Percentiles rank a stretch among this genome's conserved stretches.
Conservation (phyloP, 2,888 invertebrate species). For the Xylophagus ater region DNA sequence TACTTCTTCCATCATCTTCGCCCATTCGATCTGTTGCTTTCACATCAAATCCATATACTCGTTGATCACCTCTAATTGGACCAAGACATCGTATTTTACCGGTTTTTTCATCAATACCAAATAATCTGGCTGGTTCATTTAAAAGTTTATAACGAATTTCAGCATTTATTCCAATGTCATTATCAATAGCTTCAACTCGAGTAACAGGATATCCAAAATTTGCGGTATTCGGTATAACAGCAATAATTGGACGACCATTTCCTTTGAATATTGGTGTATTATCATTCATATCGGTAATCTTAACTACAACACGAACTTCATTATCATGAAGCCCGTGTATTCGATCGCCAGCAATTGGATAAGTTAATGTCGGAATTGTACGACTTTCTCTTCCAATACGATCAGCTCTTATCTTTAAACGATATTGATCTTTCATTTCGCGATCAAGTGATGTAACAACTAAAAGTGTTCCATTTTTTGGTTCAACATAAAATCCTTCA, state of each 20-base stretch:
- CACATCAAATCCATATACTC: conserved; percentile 76
- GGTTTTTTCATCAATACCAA: conserved; percentile 63
- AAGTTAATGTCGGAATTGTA: conserved; percentile 61
- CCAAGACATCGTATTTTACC: conserved; percentile 66
- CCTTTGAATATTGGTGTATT: conserved; percentile 67
- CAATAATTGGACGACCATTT: conserved; percentile 65
- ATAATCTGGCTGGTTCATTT: conserved; percentile 62
- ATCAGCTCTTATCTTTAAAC: conserved; percentile 41
- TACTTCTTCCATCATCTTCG: conserved; percentile 69
- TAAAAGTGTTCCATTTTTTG: conserved; percentile 63
- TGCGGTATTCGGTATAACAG: conserved; percentile 70
- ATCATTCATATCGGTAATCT: conserved; percentile 71
- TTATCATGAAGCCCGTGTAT: conserved; percentile 60
- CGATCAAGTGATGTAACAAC: conserved; percentile 64
- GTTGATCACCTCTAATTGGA: conserved; percentile 58
- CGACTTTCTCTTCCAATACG: conserved; percentile 48
- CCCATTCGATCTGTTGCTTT: conserved; percentile 75
- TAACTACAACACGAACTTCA: conserved; percentile 68
- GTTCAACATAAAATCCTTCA: conserved; percentile 60
- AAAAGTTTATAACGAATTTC: conserved; percentile 72
- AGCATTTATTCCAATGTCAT: conserved; percentile 62
- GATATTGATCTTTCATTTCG: conserved; percentile 55
- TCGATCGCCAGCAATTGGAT: conserved; percentile 62
- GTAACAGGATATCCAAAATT: conserved; percentile 73
- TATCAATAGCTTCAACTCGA: conserved; percentile 63